These are phyloP conservation scores for Uromys caudimaculatus DNA, from an alignment of 2,797 vertebrate genomes.

Conservation along the genomic window DNA sequence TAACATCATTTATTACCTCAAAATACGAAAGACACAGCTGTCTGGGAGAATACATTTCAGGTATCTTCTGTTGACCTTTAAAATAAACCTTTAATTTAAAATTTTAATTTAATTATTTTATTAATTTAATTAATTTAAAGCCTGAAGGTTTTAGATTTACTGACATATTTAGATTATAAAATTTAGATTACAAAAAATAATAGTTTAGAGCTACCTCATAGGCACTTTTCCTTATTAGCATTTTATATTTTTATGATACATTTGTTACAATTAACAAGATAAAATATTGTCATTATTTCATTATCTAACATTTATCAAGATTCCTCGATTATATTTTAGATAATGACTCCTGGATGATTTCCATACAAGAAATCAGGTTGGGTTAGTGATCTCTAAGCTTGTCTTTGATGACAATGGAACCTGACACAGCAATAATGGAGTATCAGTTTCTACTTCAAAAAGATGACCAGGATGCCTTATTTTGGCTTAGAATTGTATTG, in stretches of 20 bases:
- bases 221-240: neutral
- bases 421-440: neutral
- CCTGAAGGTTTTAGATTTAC: neutral
- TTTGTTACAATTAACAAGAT: neutral
- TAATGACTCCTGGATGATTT: neutral
- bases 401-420: neutral
- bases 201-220: neutral
- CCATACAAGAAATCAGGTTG: neutral
- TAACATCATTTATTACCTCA: constrained; percentile 31
- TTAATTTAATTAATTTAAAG: neutral
- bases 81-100: neutral
- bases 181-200: neutral
- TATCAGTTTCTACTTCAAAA: constrained; percentile 31
- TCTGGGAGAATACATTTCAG: neutral
- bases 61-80: constrained; percentile 15
- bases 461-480: neutral
- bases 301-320: constrained; percentile 20
- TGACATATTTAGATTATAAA: constrained; percentile 18
- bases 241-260: neutral
- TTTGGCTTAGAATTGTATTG: constrained; percentile 24
- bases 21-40: neutral
- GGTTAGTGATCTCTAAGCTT: neutral
- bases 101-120: neutral
- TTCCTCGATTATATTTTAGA: neutral
- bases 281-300: neutral